Evolutionary conservation across 2,888 invertebrate species (phyloP).

Genomic region (Pachycephus smyrnensis): DNA sequence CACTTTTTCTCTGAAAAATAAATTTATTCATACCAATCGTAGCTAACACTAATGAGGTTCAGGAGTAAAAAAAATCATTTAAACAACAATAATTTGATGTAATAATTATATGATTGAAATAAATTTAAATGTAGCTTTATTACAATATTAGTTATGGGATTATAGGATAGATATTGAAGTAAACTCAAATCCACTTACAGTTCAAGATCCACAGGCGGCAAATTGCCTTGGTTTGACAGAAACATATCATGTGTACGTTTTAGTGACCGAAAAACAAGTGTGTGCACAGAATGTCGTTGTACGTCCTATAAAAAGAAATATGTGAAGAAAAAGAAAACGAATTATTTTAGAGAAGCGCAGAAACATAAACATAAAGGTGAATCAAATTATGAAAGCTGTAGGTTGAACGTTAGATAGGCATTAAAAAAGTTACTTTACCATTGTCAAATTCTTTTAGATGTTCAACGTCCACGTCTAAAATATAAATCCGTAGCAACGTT

Average conservation of each 20-base stretch:
- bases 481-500: neutral
- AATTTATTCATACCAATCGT: constrained; percentile 2
- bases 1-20: constrained; percentile 76
- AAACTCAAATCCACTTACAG: constrained; percentile 73
- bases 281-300: constrained; percentile 96
- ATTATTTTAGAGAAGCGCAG: neutral
- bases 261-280: constrained; percentile 94
- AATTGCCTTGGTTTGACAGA: constrained; percentile 86
- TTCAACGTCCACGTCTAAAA: neutral
- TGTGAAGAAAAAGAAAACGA: constrained; percentile 8
- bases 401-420: neutral
- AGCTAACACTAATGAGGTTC: neutral
- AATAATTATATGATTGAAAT: neutral
- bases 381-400: neutral
- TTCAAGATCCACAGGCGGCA: constrained; percentile 86
- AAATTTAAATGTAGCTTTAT: neutral
- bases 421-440: neutral
- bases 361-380: neutral
- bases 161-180: neutral
- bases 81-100: neutral
- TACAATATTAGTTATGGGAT: constrained; percentile 20
- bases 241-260: constrained; percentile 99
- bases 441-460: neutral
- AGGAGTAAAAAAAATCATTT: neutral
- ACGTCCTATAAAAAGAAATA: constrained; percentile 75